phyloP scores from a whole-genome alignment of 2,797 vertebrate genomes.

The Smutsia gigantea region DNA sequence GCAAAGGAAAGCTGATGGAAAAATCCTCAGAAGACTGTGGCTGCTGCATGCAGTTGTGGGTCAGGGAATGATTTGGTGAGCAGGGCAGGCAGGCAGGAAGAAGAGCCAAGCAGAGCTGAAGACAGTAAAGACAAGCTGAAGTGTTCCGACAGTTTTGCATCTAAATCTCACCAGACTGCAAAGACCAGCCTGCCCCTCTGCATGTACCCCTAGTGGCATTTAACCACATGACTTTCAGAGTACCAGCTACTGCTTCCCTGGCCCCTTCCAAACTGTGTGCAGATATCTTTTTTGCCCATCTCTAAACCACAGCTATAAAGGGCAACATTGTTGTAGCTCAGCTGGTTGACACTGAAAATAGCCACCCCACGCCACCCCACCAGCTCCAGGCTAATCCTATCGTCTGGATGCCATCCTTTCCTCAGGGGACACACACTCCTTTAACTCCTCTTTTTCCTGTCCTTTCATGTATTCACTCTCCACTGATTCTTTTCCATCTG shows the following conservation, averaged over 20 bases:
- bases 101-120: neutral
- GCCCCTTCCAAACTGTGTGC: neutral
- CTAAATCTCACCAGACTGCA: neutral
- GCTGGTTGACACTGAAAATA: neutral
- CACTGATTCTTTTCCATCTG: neutral
- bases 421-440: neutral
- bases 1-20: neutral
- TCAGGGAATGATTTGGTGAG: neutral
- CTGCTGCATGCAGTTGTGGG: neutral
- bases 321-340: neutral
- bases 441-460: neutral
- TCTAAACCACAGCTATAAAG: neutral
- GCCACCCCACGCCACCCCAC: neutral
- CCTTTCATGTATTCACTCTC: neutral
- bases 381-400: neutral
- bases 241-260: neutral
- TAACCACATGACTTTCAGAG: neutral
- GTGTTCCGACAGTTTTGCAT: neutral
- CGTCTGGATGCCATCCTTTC: neutral
- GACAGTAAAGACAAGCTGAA: neutral
- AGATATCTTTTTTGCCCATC: neutral
- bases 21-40: neutral
- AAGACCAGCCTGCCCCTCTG: neutral
- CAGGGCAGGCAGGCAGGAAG: neutral
- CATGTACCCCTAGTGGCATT: too few relatives aligned